phyloP scores from a whole-genome alignment of 2,888 invertebrate species.

The Plebejus argus region DNA sequence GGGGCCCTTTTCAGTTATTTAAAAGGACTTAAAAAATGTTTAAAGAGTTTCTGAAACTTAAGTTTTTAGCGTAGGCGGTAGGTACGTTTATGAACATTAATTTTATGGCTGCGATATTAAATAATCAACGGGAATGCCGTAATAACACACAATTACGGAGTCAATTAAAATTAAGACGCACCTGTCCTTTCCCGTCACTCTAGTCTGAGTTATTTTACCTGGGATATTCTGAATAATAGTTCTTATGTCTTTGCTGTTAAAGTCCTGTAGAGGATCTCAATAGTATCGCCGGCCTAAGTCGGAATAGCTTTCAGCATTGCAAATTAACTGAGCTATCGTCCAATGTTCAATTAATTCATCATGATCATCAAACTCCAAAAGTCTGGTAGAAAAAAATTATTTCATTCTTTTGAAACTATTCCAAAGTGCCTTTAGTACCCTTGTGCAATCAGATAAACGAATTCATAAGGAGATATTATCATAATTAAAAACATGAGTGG shows the following conservation, averaged over 20 bases:
- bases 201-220: not conserved
- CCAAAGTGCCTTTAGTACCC: too few relatives aligned
- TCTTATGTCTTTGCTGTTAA: not conserved
- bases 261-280: not conserved
- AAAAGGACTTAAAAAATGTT: too few relatives aligned
- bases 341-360: constrained; percentile 8
- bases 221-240: not conserved
- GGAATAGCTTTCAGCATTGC: constrained; percentile 21
- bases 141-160: not conserved
- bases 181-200: not conserved
- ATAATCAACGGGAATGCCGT: not conserved
- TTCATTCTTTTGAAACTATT: too few relatives aligned
- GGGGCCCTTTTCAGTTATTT: too few relatives aligned
- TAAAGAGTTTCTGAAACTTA: too few relatives aligned
- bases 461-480: too few relatives aligned
- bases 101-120: not conserved
- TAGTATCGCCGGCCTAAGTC: not conserved
- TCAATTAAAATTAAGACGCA: constrained; percentile 16
- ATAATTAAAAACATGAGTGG: too few relatives aligned
- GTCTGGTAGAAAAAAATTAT: too few relatives aligned
- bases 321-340: not conserved
- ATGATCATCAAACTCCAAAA: not conserved
- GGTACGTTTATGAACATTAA: not conserved
- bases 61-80: too few relatives aligned
- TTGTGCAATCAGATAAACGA: too few relatives aligned